Conservation (phyloP, 37 sponge, comb jelly and placozoan species). For the Petrosia ficiformis region DNA sequence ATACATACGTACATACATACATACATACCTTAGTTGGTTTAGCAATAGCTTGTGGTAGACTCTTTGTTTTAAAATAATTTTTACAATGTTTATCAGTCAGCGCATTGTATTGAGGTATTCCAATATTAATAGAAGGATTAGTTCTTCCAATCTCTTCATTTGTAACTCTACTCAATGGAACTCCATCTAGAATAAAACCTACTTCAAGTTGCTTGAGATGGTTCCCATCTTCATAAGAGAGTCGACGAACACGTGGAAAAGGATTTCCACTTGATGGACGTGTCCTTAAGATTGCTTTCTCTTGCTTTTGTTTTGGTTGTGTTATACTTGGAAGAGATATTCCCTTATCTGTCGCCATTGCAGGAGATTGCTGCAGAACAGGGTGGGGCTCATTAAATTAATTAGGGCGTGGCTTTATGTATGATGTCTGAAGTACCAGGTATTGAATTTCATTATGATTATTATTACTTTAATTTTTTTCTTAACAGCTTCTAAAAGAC, state of each 20-base stretch:
- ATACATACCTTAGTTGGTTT: neutral
- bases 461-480: too few relatives aligned
- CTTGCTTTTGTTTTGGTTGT: too few relatives aligned
- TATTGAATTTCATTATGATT: too few relatives aligned
- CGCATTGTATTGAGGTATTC: conserved; percentile 73
- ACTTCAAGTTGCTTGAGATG: conserved; percentile 51
- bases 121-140: conserved; percentile 62
- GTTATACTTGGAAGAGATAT: too few relatives aligned
- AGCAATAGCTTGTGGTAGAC: conserved; percentile 43
- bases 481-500: too few relatives aligned
- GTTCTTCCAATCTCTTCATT: conserved; percentile 73
- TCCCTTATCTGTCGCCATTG: too few relatives aligned
- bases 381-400: too few relatives aligned
- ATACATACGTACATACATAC: neutral
- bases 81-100: conserved; percentile 35
- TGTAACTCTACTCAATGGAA: conserved; percentile 40
- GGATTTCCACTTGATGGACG: too few relatives aligned
- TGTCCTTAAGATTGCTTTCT: too few relatives aligned
- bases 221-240: conserved; percentile 28
- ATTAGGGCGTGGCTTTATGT: too few relatives aligned
- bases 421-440: too few relatives aligned
- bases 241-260: conserved; percentile 11
- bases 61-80: conserved; percentile 45
- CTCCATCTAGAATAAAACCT: conserved; percentile 67
- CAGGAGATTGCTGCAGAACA: too few relatives aligned